Evolutionary conservation across 2,888 invertebrate genomes (phyloP), one percentile per base, ranked within the genome.

Genomic region (Myopa testacea): DNA sequence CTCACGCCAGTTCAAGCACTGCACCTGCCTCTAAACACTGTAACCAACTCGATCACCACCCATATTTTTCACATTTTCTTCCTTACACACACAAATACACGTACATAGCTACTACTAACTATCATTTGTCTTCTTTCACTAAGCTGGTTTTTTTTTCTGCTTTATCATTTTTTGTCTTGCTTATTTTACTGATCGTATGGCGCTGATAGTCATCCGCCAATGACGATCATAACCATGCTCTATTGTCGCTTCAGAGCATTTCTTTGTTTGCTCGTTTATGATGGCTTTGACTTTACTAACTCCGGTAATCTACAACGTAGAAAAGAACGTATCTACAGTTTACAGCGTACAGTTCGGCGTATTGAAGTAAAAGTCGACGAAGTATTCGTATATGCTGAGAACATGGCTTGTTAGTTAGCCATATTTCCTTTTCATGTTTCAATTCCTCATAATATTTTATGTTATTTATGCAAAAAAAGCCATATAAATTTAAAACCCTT

Each of bases 181-280:
- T 68, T 68, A 68, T 55, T 74, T 65, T 52, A 77, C 71, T 78
- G 81, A 81, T 80, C 78, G 79, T 80, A 79, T 71, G 58, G 70
- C 71, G 26, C 55, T 74, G 81, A 81, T 81, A 80, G 80, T 81
- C 81, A 81, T 76, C 79, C 81, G 67, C 81, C 80, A 81, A 80
- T 81, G 81, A 81, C 81, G 81, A 80, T 76, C 78, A 76, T 81
- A 81, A 80, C 80, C 52, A 76, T 40, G 34, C 67, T 62, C 19
- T 62, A 69, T 58, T 73, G 71, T 77, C 63, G 71, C 67, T 77
- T 38, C 60, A 38, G 45, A 65, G 68, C 70, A 62, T 70, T 77
- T 77, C 63, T 71, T 73, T 60, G 63, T 74, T 63, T 52, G 73
- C 38, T 55, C 55, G 52, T 67, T 69, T 76, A 77, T 77, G 77